A percentile compares a stretch with the other conserved stretches of the same genome.
Conservation (phyloP, 2,113 vertebrate species). For the Festucalex cinctus region DNA sequence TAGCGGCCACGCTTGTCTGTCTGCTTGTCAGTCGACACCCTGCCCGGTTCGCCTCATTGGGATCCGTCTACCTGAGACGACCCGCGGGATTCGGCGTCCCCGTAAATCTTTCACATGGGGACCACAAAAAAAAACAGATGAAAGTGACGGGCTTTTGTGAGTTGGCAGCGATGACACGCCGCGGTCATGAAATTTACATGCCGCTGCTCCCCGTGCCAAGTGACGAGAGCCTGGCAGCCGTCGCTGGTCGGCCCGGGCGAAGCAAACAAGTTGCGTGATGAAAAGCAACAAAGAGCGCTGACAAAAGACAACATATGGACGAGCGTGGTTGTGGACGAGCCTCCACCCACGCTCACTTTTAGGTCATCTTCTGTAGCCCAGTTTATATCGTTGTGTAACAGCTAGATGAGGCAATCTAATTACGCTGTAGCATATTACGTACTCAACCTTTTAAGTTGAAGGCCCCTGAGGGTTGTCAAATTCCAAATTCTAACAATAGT, state of each 20-base stretch:
- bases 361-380: too few relatives aligned
- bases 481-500: too few relatives aligned
- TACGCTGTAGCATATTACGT: too few relatives aligned
- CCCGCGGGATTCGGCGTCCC: slow-evolving; percentile 42
- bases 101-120: slow-evolving; percentile 49
- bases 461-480: too few relatives aligned
- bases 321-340: background rate
- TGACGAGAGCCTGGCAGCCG: slow-evolving; percentile 46
- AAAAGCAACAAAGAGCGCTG: background rate
- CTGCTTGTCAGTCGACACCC: slow-evolving; percentile 66
- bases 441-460: too few relatives aligned
- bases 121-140: slow-evolving; percentile 51
- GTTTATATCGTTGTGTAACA: too few relatives aligned
- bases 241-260: slow-evolving; percentile 20
- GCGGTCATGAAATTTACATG: slow-evolving; percentile 67
- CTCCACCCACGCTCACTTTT: background rate
- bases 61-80: slow-evolving; percentile 50
- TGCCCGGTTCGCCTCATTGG: slow-evolving; percentile 40
- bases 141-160: slow-evolving; percentile 47
- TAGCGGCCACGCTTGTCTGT: slow-evolving; percentile 63
- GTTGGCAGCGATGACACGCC: slow-evolving; percentile 49
- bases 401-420: too few relatives aligned
- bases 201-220: slow-evolving; percentile 35
- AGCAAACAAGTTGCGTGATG: slow-evolving; percentile 57
- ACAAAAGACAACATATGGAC: background rate